Evolutionary conservation across 1,140 invertebrate species (phyloP), one percentile per base, ranked within the genome.

Genomic region (Drosophila orena): DNA sequence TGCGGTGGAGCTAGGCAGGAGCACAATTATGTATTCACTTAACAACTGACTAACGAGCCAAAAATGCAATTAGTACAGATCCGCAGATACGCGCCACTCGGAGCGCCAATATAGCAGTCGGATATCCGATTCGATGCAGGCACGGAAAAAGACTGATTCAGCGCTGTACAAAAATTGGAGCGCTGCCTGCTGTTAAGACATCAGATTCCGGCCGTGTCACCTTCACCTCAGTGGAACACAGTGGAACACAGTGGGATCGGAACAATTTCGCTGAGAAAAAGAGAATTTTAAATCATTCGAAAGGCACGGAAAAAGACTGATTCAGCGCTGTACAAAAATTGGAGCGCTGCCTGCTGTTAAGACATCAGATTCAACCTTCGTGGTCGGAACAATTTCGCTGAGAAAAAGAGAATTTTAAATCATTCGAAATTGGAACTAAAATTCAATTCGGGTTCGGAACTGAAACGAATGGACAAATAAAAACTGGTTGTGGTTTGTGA

Each of bases 231-330:
- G 8, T 8, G 30, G 7, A 30, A 30, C 8, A 30, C 30, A 30
- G 8, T 30, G 30, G 30, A 30, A 10, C 8, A 30, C 30, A 30
- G 8, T 30, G 30, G 30, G 10, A 10, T 10, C 30, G 30, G 30
- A 30, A 30, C 30, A 10, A 8, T 30, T 30, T 30, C 0, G 30
- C 30, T 3, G 6, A 42, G 6, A 42, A 15, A 15, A 8, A 10
- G 42, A 11, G 15, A 20, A 42, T 61, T 20, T 34, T 88, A 55
- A 57, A 72, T n/a, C n/a, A n/a, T n/a, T n/a, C n/a, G n/a, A n/a
- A n/a, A 88, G 61, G 78, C 75, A 76, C 75, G 68, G 77, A 71
- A 77, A 77, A 64, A 79, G 85, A 85, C 83, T 85, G 81, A 86
- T 27, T 86, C 59, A 53, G 62, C 60, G 42, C 22, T 4, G 37